phyloP scores from a whole-genome alignment of 35 echinoderm and acorn worm genomes.

The Ophiothrix spiculata region DNA sequence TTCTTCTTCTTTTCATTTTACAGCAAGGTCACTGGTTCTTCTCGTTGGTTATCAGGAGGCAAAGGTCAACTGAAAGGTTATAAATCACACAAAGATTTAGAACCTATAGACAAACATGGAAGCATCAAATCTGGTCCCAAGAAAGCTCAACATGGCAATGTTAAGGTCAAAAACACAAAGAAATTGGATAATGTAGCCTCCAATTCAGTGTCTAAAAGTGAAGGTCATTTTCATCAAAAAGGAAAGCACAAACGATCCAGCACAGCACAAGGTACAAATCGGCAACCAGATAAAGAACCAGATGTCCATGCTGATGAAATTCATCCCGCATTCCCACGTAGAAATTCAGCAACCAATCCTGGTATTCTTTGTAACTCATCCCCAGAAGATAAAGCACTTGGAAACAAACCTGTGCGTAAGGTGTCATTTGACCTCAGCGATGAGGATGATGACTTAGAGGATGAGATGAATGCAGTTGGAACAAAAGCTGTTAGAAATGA shows the following conservation, averaged over 20 bases:
- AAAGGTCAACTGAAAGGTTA: slow-evolving; percentile 47
- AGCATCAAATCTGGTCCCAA: background rate
- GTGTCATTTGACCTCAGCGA: slow-evolving; percentile 41
- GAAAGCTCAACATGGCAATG: background rate
- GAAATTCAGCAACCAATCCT: background rate
- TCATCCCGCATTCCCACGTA: background rate
- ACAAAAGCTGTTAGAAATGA: background rate
- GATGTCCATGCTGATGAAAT: slow-evolving; percentile 5
- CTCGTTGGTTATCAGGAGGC: slow-evolving; percentile 34
- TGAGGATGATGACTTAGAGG: background rate
- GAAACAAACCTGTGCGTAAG: background rate
- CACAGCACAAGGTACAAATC: background rate
- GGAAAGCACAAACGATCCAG: background rate
- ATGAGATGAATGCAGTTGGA: background rate
- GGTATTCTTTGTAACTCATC: background rate
- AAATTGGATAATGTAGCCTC: background rate
- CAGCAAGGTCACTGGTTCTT: slow-evolving; percentile 34
- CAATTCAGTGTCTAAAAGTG: background rate
- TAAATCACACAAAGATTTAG: slow-evolving; percentile 30
- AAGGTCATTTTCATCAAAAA: background rate
- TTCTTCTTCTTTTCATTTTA: background rate
- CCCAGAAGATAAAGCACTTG: background rate
- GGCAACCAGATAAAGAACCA: background rate
- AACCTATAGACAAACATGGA: background rate
- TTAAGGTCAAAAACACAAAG: background rate